A percentile compares a stretch with the other conserved stretches of the same genome.
These are phyloP conservation scores for Hydra vulgaris DNA, from an alignment of 30 jellyfish, hydroid and myxozoan species.

Conservation along the genomic window DNA sequence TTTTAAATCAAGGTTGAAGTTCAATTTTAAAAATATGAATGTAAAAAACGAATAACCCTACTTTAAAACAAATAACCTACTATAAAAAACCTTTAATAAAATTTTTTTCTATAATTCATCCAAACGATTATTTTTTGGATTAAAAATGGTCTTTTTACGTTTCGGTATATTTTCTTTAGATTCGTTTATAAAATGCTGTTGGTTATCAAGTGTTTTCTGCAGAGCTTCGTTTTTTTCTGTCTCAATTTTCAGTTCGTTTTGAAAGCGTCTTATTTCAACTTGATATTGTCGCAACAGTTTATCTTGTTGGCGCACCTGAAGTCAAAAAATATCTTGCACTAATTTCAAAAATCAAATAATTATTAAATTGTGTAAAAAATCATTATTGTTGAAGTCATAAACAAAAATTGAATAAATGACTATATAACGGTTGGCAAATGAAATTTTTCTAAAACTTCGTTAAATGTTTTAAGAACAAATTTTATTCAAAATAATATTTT, in stretches of 20 bases:
- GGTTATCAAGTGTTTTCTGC: neutral
- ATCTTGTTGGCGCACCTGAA: slow-evolving; percentile 8
- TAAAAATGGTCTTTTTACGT: slow-evolving; percentile 1
- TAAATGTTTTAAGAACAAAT: too few species aligned
- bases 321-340: too few species aligned
- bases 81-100: neutral
- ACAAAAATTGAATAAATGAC: too few species aligned
- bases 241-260: neutral
- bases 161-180: neutral
- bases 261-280: slow-evolving; percentile 3
- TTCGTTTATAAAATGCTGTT: neutral
- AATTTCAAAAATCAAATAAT: neutral
- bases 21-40: too few species aligned
- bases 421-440: too few species aligned
- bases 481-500: too few species aligned
- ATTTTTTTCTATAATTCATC: neutral
- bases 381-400: too few species aligned
- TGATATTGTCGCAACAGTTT: slow-evolving; percentile 10
- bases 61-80: too few species aligned
- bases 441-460: too few species aligned
- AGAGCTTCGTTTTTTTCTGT: neutral
- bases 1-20: too few species aligned
- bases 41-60: too few species aligned
- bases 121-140: slow-evolving; percentile 1
- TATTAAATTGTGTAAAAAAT: too few species aligned